Evolutionary conservation across 2,797 vertebrate genomes (phyloP), one percentile per base, ranked within the genome.

Genomic region (Huso huso): DNA sequence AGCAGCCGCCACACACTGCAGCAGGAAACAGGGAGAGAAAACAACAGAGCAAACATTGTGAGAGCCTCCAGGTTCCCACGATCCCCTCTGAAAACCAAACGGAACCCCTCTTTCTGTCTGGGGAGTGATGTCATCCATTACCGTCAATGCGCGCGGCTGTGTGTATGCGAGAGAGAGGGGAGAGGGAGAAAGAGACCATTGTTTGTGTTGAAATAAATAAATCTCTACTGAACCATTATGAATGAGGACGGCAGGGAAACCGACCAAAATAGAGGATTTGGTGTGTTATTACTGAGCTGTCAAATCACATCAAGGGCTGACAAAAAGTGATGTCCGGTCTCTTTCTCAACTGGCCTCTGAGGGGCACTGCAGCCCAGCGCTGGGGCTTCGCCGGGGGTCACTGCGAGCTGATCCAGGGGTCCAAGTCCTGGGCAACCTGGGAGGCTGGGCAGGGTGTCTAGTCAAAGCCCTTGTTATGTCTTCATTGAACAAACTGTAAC

Each of bases 181-280:
- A 37, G 72, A 80, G 74, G 79, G 82, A 89, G 84, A 91, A 89
- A 90, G 86, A 79, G 76, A 80, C 86, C 76, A 90, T 90, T 91
- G 89, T 91, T 82, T 83, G 72, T 78, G 79, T 74, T 81, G 81
- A 92, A 94, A 94, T 93, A 94, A 94, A 94, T 93, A 94, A 95
- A 93, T 94, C 89, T 92, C 89, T 87, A 91, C 90, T 95, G 89
- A 90, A 92, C 89, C 93, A 93, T 93, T 92, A 88, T 92, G 92
- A 93, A 90, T 84, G 87, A 90, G 90, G 88, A 91, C 89, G 91
- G 90, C 88, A 91, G 90, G 90, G 92, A 92, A 92, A 91, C 88
- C 75, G 80, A 87, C 83, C 82, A 83, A 86, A 80, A 87, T 86
- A 80, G 75, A 74, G 77, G 81, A 80, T 88, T 88, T 78, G 84